phyloP scores from a whole-genome alignment of 1,140 invertebrate species.

The Meloidogyne hapla region DNA sequence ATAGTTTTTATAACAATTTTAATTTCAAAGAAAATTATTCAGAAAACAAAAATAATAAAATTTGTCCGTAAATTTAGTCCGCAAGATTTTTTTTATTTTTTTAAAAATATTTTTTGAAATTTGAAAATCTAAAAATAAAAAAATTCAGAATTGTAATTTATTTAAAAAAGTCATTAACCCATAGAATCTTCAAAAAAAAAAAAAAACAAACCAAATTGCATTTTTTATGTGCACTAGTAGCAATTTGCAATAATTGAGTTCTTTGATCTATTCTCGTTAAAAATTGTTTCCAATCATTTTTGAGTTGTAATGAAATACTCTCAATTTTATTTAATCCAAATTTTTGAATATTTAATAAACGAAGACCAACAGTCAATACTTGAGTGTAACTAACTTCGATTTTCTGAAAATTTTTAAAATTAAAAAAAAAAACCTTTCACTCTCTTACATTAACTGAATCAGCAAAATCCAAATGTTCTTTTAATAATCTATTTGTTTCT shows the following conservation, averaged over 20 bases:
- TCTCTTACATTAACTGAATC: slow-evolving; percentile 32
- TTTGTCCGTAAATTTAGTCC: too few species aligned
- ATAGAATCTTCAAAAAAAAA: background rate
- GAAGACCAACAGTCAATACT: slow-evolving; percentile 37
- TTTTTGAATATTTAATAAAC: slow-evolving; percentile 16
- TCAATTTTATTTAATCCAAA: slow-evolving; percentile 33
- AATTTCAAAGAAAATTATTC: too few species aligned
- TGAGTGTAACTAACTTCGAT: slow-evolving; percentile 45
- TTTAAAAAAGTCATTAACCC: too few species aligned
- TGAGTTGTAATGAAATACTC: slow-evolving; percentile 28
- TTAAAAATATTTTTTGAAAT: too few species aligned
- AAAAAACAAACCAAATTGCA: slow-evolving; percentile 29
- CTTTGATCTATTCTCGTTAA: slow-evolving; percentile 26
- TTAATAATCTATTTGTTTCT: slow-evolving; percentile 27
- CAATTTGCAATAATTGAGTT: slow-evolving; percentile 26
- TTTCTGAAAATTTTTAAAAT: slow-evolving; percentile 20
- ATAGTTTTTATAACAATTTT: too few species aligned
- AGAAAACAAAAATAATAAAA: too few species aligned
- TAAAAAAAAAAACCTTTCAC: background rate
- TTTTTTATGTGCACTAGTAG: slow-evolving; percentile 35
- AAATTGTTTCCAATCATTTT: slow-evolving; percentile 38
- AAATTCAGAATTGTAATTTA: too few species aligned
- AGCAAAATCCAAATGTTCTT: slow-evolving; percentile 37
- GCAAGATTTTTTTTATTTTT: too few species aligned
- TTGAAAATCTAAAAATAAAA: too few species aligned